Evolutionary conservation across 2,888 invertebrate genomes (phyloP).

Genomic region (Trisateles emortualis): DNA sequence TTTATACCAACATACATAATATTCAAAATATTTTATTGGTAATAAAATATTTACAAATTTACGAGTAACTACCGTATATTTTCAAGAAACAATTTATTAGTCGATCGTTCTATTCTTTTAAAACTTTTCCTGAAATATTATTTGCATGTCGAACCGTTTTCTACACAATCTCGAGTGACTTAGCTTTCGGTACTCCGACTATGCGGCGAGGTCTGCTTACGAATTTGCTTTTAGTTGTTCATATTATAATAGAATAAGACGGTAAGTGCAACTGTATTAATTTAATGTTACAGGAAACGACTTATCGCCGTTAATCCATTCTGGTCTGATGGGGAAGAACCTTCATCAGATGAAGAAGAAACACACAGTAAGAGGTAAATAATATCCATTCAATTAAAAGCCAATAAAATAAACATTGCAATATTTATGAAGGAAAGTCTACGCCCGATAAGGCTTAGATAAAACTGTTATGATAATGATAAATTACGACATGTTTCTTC

Average conservation of each 20-base stretch:
- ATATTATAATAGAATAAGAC: neutral
- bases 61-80: too few species aligned
- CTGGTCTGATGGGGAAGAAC: slow-evolving; percentile 90
- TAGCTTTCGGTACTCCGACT: too few species aligned
- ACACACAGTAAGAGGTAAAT: slow-evolving; percentile 63
- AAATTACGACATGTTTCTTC: slow-evolving; percentile 9
- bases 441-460: too few species aligned
- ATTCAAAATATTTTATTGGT: neutral
- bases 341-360: slow-evolving; percentile 85
- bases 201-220: too few species aligned
- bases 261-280: neutral
- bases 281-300: slow-evolving; percentile 65
- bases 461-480: neutral
- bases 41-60: neutral
- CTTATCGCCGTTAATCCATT: slow-evolving; percentile 90
- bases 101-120: too few species aligned
- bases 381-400: neutral
- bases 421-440: too few species aligned
- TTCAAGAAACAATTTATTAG: too few species aligned
- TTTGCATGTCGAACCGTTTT: too few species aligned
- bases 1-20: neutral
- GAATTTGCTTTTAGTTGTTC: neutral
- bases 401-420: neutral
- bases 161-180: too few species aligned
- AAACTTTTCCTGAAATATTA: too few species aligned